phyloP scores from a whole-genome alignment of 2,797 vertebrate genomes.

The Hephaestus fuliginosus region DNA sequence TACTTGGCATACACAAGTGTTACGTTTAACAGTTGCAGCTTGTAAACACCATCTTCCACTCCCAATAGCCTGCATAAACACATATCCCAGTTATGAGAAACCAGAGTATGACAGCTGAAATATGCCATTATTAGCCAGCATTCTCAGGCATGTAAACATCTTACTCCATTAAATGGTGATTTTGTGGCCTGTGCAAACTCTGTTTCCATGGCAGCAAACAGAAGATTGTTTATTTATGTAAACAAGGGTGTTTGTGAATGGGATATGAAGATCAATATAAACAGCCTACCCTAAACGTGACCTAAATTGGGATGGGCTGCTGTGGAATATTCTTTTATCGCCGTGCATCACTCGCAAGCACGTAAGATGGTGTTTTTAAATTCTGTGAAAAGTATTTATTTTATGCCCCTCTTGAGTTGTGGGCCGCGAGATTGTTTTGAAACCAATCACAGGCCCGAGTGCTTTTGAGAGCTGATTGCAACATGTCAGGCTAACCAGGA shows the following conservation, averaged over 20 bases:
- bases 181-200: slow-evolving; percentile 63
- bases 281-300: slow-evolving; percentile 63
- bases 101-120: slow-evolving; percentile 66
- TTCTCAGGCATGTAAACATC: slow-evolving; percentile 72
- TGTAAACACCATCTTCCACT: slow-evolving; percentile 39
- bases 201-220: slow-evolving; percentile 74
- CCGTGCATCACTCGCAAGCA: slow-evolving; percentile 32
- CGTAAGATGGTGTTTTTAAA: slow-evolving; percentile 37
- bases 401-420: slow-evolving; percentile 43
- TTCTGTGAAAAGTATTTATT: slow-evolving; percentile 48
- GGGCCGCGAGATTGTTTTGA: slow-evolving; percentile 57
- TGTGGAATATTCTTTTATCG: slow-evolving; percentile 39
- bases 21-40: slow-evolving; percentile 37
- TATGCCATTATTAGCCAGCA: slow-evolving; percentile 67
- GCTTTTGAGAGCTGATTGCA: slow-evolving; percentile 65
- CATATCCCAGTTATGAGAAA: slow-evolving; percentile 52
- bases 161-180: slow-evolving; percentile 70
- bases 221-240: slow-evolving; percentile 76
- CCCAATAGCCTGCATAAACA: slow-evolving; percentile 33
- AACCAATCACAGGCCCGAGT: slow-evolving; percentile 54
- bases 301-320: slow-evolving; percentile 21
- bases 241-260: slow-evolving; percentile 75
- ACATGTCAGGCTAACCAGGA: slow-evolving; percentile 56
- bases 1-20: slow-evolving; percentile 7
- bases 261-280: slow-evolving; percentile 70